These are phyloP conservation scores for Axinella damicornis DNA, from an alignment of 37 sponge, comb jelly and placozoan species.

Conservation along the genomic window DNA sequence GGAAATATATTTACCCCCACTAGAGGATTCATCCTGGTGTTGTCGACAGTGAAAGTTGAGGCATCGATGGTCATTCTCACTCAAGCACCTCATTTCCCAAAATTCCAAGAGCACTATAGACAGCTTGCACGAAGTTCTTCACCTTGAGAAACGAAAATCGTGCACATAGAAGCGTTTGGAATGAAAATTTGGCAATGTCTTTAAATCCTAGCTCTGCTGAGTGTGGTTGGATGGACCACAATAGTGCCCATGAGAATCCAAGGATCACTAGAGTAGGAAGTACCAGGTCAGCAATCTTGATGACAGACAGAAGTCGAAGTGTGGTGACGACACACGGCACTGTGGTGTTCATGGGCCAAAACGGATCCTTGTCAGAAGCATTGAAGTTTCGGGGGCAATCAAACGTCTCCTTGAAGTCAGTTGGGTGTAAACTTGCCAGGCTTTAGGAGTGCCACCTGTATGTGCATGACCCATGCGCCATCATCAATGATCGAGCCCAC, in stretches of 20 bases:
- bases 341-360: neutral
- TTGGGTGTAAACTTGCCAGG: no score
- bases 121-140: no score
- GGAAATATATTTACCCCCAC: no score
- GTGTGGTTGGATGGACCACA: slow-evolving; percentile 23
- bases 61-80: neutral
- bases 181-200: slow-evolving; percentile 24
- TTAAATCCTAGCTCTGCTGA: slow-evolving; percentile 18
- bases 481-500: no score
- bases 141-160: neutral
- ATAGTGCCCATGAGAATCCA: neutral
- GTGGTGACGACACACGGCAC: slow-evolving; percentile 52
- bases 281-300: slow-evolving; percentile 28
- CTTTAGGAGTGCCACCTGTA: no score
- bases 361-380: neutral
- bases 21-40: neutral
- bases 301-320: slow-evolving; percentile 16
- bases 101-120: neutral
- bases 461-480: no score
- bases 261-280: slow-evolving; percentile 21
- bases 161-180: slow-evolving; percentile 22
- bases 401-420: slow-evolving; percentile 28
- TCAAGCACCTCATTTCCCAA: neutral
- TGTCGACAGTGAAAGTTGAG: neutral
- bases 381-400: slow-evolving; percentile 30